phyloP scores from a whole-genome alignment of 2,113 vertebrate species.

The Axis porcinus region DNA sequence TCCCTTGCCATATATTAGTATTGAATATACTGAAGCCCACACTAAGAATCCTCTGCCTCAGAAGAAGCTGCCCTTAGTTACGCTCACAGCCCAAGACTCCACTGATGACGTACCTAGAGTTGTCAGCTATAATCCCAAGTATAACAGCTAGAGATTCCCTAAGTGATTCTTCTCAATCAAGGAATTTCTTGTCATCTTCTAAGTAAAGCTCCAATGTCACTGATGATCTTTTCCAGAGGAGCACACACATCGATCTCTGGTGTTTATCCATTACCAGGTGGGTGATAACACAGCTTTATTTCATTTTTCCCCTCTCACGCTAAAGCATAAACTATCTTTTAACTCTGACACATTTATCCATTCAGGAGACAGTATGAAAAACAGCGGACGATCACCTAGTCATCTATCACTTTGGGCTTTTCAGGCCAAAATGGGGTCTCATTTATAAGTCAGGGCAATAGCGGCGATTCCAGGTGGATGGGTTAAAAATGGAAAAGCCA shows the following conservation, averaged over 20 bases:
- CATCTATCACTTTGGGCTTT: constrained; percentile 38
- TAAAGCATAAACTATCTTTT: constrained; percentile 61
- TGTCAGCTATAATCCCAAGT: constrained; percentile 33
- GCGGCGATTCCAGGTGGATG: not conserved
- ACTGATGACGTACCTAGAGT: not conserved
- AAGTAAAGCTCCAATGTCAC: constrained; percentile 15
- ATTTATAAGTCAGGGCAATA: constrained; percentile 20
- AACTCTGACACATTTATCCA: constrained; percentile 64
- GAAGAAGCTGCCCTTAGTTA: not conserved
- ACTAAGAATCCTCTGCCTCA: not conserved
- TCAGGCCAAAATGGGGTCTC: constrained; percentile 9
- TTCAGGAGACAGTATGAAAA: constrained; percentile 60
- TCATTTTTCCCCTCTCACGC: constrained; percentile 43
- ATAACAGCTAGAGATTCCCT: constrained; percentile 9
- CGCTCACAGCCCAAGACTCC: not conserved
- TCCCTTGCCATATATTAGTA: not conserved
- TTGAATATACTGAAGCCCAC: not conserved
- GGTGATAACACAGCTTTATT: constrained; percentile 43
- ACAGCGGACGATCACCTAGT: constrained; percentile 7
- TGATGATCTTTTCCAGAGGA: constrained; percentile 37
- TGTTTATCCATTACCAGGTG: constrained; percentile 22
- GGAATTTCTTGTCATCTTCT: not conserved
- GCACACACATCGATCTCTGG: not conserved
- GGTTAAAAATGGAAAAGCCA: constrained; percentile 15
- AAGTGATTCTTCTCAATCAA: constrained; percentile 47